Evolutionary conservation across 2,797 vertebrate species (phyloP), one percentile per base, ranked within the genome.

Genomic region (Anniella stebbinsi): DNA sequence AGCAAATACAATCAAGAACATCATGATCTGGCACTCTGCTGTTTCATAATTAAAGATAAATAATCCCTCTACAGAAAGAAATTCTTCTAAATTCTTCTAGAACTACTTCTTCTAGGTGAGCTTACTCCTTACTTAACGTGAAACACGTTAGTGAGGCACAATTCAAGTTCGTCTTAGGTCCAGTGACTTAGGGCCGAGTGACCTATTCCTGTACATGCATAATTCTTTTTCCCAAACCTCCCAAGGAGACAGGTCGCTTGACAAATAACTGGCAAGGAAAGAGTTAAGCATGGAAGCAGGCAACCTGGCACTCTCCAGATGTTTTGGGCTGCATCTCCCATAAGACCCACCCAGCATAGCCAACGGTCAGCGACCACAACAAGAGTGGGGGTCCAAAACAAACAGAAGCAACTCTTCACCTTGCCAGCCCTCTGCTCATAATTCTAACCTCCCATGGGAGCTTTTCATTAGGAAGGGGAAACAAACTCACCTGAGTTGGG

Each of bases 31-130:
- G 54, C 15, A 3, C 0, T 0, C 10, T 0, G 69, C 33, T 87
- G 66, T 66, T 92, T 73, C 80, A 91, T 91, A 73, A 88, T 88
- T 92, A 91, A 90, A 86, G 82, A 36, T 86, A 60, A 89, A 17
- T 87, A 89, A 89, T 93, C 25, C 88, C 87, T 92, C 93, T 48
- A 0, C 3, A 0, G 60, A 93, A 92, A 89, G 75, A n/a, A n/a
- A n/a, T n/a, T n/a, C n/a, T n/a, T n/a, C n/a, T n/a, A 63, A 73
- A 36, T 45, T 83, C 30, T 57, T 81, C 48, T 72, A 36, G 7
- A 63, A 88, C 36, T 12, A 73, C 51, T 45, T 83, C 30, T 57
- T 81, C 48, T 72, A 36, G 7, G 36, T 48, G 23, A 36, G 38
- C 36, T 83, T 73, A n/a, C 21, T 83, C 21, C 38, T 83, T 48